Conservation (phyloP, 1,140 invertebrate genomes). For the Diorhabda sublineata region DNA sequence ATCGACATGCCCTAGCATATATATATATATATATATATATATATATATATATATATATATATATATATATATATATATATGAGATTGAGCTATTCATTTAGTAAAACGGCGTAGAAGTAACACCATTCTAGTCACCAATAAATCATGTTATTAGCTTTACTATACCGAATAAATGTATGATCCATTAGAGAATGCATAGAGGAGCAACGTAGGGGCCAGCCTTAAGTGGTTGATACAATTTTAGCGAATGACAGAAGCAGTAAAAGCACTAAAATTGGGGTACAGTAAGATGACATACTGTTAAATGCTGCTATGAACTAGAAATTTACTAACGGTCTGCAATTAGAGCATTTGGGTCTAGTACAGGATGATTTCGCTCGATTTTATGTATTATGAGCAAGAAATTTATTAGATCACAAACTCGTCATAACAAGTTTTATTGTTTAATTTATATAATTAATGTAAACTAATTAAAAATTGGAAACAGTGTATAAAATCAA, state of each 20-base stretch:
- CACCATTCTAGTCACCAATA: background rate
- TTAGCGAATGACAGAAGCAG: slow-evolving; percentile 21
- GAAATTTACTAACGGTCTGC: slow-evolving; percentile 37
- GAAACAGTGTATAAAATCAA: no score
- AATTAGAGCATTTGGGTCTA: slow-evolving; percentile 39
- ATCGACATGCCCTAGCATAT: no score
- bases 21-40: no score
- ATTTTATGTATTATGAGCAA: no score
- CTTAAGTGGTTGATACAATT: slow-evolving; percentile 1
- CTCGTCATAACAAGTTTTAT: no score
- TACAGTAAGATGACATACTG: slow-evolving; percentile 37
- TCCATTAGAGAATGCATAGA: slow-evolving; percentile 7
- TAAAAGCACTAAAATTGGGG: slow-evolving; percentile 32
- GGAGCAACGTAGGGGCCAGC: background rate
- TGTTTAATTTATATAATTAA: no score
- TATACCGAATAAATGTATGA: slow-evolving; percentile 4
- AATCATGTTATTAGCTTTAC: slow-evolving; percentile 9
- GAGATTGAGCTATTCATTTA: background rate
- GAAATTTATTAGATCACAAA: no score
- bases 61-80: background rate
- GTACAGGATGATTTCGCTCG: slow-evolving; percentile 18
- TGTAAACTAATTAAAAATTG: no score
- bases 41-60: no score
- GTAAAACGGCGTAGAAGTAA: background rate
- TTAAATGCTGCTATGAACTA: slow-evolving; percentile 40